phyloP scores from a whole-genome alignment of 2,888 invertebrate genomes.

The Apodemia duryi region DNA sequence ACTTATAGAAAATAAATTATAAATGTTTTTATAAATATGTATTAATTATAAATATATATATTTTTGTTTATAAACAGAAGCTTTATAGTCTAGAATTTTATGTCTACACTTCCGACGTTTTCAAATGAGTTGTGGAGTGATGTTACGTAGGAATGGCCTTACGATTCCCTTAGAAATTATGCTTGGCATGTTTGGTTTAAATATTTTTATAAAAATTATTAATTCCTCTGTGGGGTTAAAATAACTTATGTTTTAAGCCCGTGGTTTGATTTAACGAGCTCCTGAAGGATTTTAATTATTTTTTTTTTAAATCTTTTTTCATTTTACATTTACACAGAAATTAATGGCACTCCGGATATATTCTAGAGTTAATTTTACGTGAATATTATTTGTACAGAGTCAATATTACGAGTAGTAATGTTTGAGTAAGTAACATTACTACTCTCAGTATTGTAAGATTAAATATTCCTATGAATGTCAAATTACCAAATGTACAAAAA shows the following conservation, averaged over 20 bases:
- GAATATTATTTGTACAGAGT: too few species aligned
- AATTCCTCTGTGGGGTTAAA: conserved; percentile 12
- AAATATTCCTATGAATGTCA: too few species aligned
- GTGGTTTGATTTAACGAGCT: conserved; percentile 21
- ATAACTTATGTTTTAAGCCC: conserved; percentile 11
- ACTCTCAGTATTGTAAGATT: too few species aligned
- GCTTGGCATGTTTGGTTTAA: conserved; percentile 22
- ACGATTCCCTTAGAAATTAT: conserved; percentile 27
- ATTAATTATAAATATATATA: conserved; percentile 39
- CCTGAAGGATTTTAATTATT: not conserved
- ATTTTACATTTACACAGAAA: too few species aligned
- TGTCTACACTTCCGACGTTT: conserved; percentile 49
- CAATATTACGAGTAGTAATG: too few species aligned
- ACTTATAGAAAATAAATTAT: conserved; percentile 60
- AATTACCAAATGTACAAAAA: too few species aligned
- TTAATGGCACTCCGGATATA: too few species aligned
- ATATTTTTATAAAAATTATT: conserved; percentile 18
- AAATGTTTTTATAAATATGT: conserved; percentile 55
- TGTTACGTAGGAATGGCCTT: conserved; percentile 41
- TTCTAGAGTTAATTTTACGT: too few species aligned
- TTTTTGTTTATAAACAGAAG: conserved; percentile 40
- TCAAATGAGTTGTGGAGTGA: conserved; percentile 43
- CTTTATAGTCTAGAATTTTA: conserved; percentile 48
- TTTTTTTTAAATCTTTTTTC: too few species aligned
- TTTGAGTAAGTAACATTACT: too few species aligned